Evolutionary conservation across 2,797 vertebrate genomes (phyloP).

Genomic region (Danio aesculapii): DNA sequence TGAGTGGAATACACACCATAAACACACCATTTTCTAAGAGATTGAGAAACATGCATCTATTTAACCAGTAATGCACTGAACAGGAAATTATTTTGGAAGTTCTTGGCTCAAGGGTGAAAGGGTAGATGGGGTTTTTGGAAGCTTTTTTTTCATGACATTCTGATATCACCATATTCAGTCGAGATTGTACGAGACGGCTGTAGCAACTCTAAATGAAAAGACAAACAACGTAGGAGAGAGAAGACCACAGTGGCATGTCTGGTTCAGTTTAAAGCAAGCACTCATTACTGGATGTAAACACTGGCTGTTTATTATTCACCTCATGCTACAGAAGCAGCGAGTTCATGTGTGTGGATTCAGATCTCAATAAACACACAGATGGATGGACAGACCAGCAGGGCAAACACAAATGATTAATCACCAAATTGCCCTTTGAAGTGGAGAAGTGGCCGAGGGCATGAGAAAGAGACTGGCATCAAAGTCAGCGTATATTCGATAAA

Average conservation of each 20-base stretch:
- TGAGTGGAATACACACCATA: background rate
- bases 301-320: conserved; percentile 48
- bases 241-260: conserved; percentile 44
- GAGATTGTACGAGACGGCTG: background rate
- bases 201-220: background rate
- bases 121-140: background rate
- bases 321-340: conserved; percentile 28
- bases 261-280: conserved; percentile 43
- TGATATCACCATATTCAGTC: background rate
- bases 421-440: conserved; percentile 45
- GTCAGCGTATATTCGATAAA: background rate
- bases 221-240: background rate
- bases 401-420: conserved; percentile 34
- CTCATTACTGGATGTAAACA: conserved; percentile 49
- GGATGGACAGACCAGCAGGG: conserved; percentile 34
- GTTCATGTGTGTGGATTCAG: conserved; percentile 21
- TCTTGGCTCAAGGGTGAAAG: background rate
- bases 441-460: conserved; percentile 10
- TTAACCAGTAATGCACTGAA: conserved; percentile 8
- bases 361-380: conserved; percentile 42
- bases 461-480: conserved; percentile 14
- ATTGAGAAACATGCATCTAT: background rate
- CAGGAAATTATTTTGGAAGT: background rate
- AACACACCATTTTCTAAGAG: background rate
- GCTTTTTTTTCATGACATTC: conserved; percentile 1